A percentile compares a stretch with the other conserved stretches of the same genome.
phyloP scores from a whole-genome alignment of 2,113 vertebrate species.

The Rana temporaria region DNA sequence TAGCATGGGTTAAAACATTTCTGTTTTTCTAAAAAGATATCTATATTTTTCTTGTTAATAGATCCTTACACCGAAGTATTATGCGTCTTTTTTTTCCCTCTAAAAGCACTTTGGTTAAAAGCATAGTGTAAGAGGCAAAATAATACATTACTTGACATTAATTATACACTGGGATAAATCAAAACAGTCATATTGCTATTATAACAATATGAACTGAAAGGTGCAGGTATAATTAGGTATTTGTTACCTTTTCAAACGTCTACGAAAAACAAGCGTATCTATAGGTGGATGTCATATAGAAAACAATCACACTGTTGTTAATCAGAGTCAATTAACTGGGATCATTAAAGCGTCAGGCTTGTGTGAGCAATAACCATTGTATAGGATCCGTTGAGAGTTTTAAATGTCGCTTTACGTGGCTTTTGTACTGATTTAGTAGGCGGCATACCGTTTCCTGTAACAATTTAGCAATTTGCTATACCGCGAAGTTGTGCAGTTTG shows the following conservation, averaged over 20 bases:
- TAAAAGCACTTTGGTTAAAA: slow-evolving; percentile 57
- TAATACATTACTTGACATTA: slow-evolving; percentile 59
- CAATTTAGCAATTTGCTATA: slow-evolving; percentile 44
- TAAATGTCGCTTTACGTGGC: slow-evolving; percentile 40
- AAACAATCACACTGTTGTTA: slow-evolving; percentile 54
- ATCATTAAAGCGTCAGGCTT: slow-evolving; percentile 47
- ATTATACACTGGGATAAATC: slow-evolving; percentile 54
- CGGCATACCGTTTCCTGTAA: slow-evolving; percentile 38
- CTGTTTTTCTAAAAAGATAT: slow-evolving; percentile 52
- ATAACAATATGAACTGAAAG: slow-evolving; percentile 57
- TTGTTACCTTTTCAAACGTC: slow-evolving; percentile 51
- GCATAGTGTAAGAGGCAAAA: slow-evolving; percentile 57
- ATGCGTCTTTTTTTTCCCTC: slow-evolving; percentile 38
- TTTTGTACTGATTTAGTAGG: slow-evolving; percentile 32
- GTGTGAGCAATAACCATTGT: slow-evolving; percentile 23
- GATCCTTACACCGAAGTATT: slow-evolving; percentile 54
- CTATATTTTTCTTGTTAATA: slow-evolving; percentile 54
- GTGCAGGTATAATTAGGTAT: slow-evolving; percentile 56
- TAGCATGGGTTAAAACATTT: slow-evolving; percentile 38
- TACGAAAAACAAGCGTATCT: slow-evolving; percentile 52
- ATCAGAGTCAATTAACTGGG: slow-evolving; percentile 54
- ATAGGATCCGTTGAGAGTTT: slow-evolving; percentile 30
- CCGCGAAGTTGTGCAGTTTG: slow-evolving; percentile 23
- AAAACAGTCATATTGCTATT: slow-evolving; percentile 58
- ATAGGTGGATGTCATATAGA: slow-evolving; percentile 54